These are phyloP conservation scores for Pycnonotus jocosus DNA, from an alignment of 2,113 vertebrate species.

Conservation along the genomic window DNA sequence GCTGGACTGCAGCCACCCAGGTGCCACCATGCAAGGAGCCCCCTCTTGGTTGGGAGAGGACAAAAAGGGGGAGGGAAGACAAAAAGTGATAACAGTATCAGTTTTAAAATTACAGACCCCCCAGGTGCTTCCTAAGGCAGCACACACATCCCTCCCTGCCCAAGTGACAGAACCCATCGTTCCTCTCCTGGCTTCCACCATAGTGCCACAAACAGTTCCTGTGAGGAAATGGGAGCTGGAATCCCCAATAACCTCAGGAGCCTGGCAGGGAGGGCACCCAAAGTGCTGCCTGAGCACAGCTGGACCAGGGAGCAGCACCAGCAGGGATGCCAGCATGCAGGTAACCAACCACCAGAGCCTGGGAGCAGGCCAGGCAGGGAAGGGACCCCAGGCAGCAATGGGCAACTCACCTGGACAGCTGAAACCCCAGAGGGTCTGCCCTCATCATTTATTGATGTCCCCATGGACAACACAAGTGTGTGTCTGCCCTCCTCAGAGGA, in stretches of 20 bases:
- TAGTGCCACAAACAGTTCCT: accelerated
- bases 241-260: accelerated
- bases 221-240: neutral
- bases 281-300: neutral
- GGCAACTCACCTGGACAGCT: neutral
- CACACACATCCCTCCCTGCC: neutral
- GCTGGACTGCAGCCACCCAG: neutral
- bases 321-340: neutral
- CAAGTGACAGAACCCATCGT: accelerated
- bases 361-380: neutral
- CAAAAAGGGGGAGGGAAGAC: neutral
- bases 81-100: neutral
- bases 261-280: neutral
- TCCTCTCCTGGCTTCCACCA: accelerated
- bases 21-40: neutral
- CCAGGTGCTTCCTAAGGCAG: neutral
- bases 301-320: neutral
- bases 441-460: neutral
- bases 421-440: neutral
- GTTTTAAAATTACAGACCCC: neutral
- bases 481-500: no score
- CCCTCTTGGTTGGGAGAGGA: accelerated
- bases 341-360: neutral
- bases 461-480: accelerated
- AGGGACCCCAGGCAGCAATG: neutral